Conservation (phyloP, 2,797 vertebrate species). For the Silurus lanzhouensis region DNA sequence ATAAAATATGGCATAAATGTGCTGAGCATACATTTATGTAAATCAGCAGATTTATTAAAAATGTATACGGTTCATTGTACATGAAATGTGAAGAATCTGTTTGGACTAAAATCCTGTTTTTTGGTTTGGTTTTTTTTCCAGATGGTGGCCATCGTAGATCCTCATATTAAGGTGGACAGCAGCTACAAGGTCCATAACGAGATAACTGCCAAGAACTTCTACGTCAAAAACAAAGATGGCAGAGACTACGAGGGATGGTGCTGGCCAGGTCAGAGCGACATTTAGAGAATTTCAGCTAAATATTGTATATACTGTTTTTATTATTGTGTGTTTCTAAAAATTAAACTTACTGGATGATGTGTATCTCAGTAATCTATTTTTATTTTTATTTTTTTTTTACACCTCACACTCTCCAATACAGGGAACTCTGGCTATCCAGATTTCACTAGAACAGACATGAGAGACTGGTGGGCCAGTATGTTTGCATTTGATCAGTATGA, state of each 20-base stretch:
- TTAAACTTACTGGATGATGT: background rate
- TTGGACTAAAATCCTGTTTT: background rate
- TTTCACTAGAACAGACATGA: conserved; percentile 84
- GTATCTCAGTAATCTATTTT: background rate
- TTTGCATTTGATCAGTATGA: conserved; percentile 87
- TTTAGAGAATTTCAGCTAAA: background rate
- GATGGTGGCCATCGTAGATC: conserved; percentile 95
- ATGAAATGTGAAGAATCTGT: background rate
- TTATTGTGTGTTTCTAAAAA: background rate
- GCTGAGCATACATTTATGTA: background rate
- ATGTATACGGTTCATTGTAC: background rate
- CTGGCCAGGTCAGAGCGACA: conserved; percentile 83
- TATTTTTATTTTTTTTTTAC: background rate
- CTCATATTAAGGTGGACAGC: conserved; percentile 91
- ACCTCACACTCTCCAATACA: conserved; percentile 52
- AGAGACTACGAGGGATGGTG: conserved; percentile 95
- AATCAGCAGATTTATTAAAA: background rate
- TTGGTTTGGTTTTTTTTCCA: conserved; percentile 55
- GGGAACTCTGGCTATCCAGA: conserved; percentile 90
- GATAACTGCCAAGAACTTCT: conserved; percentile 78
- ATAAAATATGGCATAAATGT: background rate
- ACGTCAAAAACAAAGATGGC: conserved; percentile 87
- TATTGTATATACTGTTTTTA: background rate
- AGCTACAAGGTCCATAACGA: conserved; percentile 86
- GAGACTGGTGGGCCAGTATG: conserved; percentile 90